These are phyloP conservation scores for Hydropsyche tenuis DNA, from an alignment of 1,140 invertebrate genomes.

Conservation along the genomic window DNA sequence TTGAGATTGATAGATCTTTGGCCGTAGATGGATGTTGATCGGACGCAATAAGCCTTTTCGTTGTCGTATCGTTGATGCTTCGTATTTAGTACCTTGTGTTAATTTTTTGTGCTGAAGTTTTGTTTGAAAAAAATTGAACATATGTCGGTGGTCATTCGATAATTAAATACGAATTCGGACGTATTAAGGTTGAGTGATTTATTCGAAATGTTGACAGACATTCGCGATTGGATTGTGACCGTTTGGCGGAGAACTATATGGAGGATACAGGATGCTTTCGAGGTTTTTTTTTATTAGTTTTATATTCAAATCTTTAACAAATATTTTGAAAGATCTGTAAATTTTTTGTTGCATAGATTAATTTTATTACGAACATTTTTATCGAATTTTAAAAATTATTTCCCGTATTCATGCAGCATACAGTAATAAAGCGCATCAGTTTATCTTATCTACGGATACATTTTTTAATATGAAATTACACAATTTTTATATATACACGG, in stretches of 20 bases:
- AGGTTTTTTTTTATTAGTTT: slow-evolving; percentile 8
- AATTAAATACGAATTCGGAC: neutral
- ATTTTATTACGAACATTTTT: too few relatives aligned
- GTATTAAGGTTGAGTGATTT: neutral
- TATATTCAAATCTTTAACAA: too few relatives aligned
- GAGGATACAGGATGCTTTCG: slow-evolving; percentile 1
- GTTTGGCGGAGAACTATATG: slow-evolving; percentile 11
- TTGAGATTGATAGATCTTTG: neutral
- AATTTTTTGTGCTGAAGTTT: neutral
- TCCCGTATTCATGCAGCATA: too few relatives aligned
- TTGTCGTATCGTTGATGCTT: neutral
- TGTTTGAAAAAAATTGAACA: neutral
- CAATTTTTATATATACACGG: too few relatives aligned
- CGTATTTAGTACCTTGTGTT: neutral
- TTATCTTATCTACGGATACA: too few relatives aligned
- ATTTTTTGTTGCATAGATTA: too few relatives aligned
- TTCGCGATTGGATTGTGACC: neutral
- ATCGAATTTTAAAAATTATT: too few relatives aligned
- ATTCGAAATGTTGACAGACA: neutral
- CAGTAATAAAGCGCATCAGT: too few relatives aligned
- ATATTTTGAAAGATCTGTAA: too few relatives aligned
- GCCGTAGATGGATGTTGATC: neutral
- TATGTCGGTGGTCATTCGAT: neutral
- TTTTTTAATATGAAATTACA: too few relatives aligned
- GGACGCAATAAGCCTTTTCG: neutral